Evolutionary conservation across 2,797 vertebrate species (phyloP).

Genomic region (Rhodeus uyekii): DNA sequence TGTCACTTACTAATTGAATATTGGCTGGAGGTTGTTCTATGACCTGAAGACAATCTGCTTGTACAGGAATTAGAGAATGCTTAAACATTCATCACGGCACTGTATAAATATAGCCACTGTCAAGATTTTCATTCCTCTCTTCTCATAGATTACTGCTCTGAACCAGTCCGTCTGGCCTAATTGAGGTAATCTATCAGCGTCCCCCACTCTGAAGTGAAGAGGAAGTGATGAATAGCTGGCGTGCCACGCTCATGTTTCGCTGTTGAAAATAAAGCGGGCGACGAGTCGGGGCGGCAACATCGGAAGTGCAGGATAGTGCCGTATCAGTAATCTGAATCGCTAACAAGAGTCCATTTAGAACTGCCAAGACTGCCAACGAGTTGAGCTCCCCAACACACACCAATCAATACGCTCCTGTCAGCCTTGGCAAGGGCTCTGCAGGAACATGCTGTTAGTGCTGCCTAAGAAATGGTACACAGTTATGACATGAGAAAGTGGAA

Average conservation of each 20-base stretch:
- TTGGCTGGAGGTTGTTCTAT: slow-evolving; percentile 33
- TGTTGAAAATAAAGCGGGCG: slow-evolving; percentile 14
- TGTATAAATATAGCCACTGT: slow-evolving; percentile 67
- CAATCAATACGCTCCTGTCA: slow-evolving; percentile 50
- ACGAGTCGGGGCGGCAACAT: background rate
- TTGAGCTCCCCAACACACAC: slow-evolving; percentile 32
- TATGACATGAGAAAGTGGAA: slow-evolving; percentile 29
- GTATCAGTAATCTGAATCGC: slow-evolving; percentile 48
- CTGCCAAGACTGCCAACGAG: slow-evolving; percentile 28
- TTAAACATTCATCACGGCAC: slow-evolving; percentile 72
- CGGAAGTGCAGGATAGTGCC: slow-evolving; percentile 18
- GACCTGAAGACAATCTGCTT: slow-evolving; percentile 33
- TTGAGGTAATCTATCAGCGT: slow-evolving; percentile 74
- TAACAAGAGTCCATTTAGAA: slow-evolving; percentile 53
- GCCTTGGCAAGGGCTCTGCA: slow-evolving; percentile 4
- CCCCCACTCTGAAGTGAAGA: slow-evolving; percentile 33
- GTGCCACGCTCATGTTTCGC: slow-evolving; percentile 8
- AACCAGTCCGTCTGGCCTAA: slow-evolving; percentile 74
- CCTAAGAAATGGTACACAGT: slow-evolving; percentile 24
- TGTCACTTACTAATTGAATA: slow-evolving; percentile 44
- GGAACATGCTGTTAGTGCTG: background rate
- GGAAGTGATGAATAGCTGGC: slow-evolving; percentile 52
- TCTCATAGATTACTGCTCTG: slow-evolving; percentile 72
- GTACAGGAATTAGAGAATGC: slow-evolving; percentile 61
- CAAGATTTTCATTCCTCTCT: slow-evolving; percentile 66